phyloP scores from a whole-genome alignment of 2,113 vertebrate genomes.

The Oxyruncus cristatus region DNA sequence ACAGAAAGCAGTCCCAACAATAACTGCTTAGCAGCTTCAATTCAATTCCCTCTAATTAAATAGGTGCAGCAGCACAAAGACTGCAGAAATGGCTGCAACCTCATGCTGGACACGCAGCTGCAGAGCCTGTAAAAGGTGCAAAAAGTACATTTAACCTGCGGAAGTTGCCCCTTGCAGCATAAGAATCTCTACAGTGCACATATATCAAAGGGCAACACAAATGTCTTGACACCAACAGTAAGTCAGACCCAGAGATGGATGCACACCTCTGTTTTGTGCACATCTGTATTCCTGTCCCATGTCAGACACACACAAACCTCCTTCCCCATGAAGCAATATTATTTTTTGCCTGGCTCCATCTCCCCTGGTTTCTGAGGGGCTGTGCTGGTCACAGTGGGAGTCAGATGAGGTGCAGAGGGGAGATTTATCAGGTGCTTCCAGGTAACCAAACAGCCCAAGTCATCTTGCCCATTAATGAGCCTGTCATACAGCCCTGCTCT shows the following conservation, averaged over 20 bases:
- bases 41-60: conserved; percentile 70
- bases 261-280: not conserved
- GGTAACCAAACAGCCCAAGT: not conserved
- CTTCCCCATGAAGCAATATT: not conserved
- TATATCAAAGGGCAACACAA: not conserved
- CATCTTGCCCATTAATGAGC: conserved; percentile 10
- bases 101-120: conserved; percentile 51
- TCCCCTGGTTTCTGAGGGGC: not conserved
- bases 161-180: not conserved
- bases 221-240: not conserved
- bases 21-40: conserved; percentile 56
- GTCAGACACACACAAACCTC: not conserved
- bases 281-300: not conserved
- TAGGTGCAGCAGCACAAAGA: conserved; percentile 26
- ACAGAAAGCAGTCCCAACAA: conserved; percentile 30
- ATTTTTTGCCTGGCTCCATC: not conserved
- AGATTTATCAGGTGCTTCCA: not conserved
- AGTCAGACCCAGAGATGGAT: not conserved
- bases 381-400: not conserved
- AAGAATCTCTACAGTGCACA: not conserved
- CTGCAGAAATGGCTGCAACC: conserved; percentile 44
- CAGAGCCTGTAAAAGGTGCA: conserved; percentile 11
- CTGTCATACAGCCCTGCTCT: not conserved
- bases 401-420: not conserved
- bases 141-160: not conserved